Base-by-base conservation (phyloP, 2,113 vertebrate species). In the Piaya cayana region DNA sequence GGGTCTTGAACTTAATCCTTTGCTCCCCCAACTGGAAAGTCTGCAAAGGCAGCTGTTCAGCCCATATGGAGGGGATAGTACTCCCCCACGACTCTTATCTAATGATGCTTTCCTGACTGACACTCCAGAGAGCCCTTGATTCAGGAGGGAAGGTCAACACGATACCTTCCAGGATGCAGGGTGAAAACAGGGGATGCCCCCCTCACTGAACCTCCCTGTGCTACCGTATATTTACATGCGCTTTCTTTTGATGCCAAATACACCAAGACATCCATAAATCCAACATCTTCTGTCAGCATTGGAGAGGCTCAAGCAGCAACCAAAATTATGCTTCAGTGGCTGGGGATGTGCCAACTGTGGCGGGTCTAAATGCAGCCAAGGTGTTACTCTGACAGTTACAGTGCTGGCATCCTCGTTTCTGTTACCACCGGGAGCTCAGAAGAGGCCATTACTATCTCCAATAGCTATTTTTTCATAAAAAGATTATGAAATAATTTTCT, bases 1-100 rank as follows among this genome's bases (percentile, higher is more conserved):
- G 58, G 91, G 90, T 84, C 82, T 81, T 95, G 91, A 95, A 93
- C 94, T 85, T 90, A 91, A 92, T 93, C 95, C 89, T 96, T 81
- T 79, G 20, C 91, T 93, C 79, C 76, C 58, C 59, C 2, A 19
- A 36, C 89, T 92, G 86, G 63, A 68, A 86, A 95, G 82, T 86
- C 91, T 93, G 83, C 56, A 88, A 90, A 95, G 86, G 83, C 97
- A 97, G 89, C 96, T 97, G 96, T 90, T 93, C 76, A 88, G 56
- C 86, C 90, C 90, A 94, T 93, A 95, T 92, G 90, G 94, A 97
- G 14, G 25, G 79, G 69, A 91, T 34, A 52, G 78, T 55, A 49
- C 63, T 86, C 32, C 74, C 52, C 42, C 37, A 78, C 45, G 88
- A 78, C 78, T 1, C 25, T 42, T 88, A 45, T 65, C 86, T 90